phyloP scores from a whole-genome alignment of 2,888 invertebrate species.

The Drepana falcataria region DNA sequence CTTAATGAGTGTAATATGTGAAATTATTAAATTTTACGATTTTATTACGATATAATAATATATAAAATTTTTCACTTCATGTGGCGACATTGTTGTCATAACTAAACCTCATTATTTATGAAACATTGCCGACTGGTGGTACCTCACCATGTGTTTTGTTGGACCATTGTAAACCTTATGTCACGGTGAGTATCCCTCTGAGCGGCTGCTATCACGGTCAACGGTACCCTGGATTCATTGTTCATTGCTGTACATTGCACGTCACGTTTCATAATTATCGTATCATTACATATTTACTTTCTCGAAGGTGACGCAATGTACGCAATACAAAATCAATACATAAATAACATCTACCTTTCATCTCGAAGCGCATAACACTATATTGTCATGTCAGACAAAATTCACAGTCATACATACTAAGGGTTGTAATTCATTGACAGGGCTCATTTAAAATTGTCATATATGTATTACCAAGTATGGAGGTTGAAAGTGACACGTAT shows the following conservation, averaged over 20 bases:
- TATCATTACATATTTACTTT: slow-evolving; percentile 1
- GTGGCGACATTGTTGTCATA: neutral
- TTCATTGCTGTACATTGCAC: too few relatives aligned
- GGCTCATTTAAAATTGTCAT: neutral
- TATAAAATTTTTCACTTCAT: neutral
- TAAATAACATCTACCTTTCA: slow-evolving; percentile 71
- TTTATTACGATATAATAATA: neutral
- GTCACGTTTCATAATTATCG: too few relatives aligned
- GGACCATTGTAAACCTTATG: too few relatives aligned
- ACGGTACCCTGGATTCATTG: too few relatives aligned
- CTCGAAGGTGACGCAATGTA: slow-evolving; percentile 2
- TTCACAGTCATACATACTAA: neutral
- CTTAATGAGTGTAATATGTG: neutral
- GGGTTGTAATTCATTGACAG: neutral
- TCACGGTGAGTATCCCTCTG: too few relatives aligned
- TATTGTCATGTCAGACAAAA: slow-evolving; percentile 17
- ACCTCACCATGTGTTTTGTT: too few relatives aligned
- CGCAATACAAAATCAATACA: slow-evolving; percentile 17
- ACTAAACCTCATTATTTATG: neutral
- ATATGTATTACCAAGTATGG: neutral
- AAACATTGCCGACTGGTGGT: neutral
- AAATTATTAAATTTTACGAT: too few relatives aligned
- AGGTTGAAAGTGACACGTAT: neutral
- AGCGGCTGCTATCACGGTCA: too few relatives aligned
- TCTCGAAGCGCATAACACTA: slow-evolving; percentile 32